Percentiles rank a stretch among this genome's conserved stretches.
These are phyloP conservation scores for Bufo gargarizans DNA, from an alignment of 2,113 vertebrate species.

Conservation along the genomic window DNA sequence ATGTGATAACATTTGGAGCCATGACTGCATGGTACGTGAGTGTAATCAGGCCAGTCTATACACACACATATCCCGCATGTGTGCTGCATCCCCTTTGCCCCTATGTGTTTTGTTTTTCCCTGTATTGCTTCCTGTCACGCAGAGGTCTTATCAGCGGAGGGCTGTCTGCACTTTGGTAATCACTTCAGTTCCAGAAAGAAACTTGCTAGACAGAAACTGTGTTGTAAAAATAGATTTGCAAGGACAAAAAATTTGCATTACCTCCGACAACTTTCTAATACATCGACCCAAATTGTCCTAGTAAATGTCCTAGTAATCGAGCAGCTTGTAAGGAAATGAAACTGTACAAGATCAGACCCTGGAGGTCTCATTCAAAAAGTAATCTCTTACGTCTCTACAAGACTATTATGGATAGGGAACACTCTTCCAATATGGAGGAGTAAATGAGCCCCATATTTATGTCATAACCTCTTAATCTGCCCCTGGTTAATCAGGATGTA, in stretches of 20 bases:
- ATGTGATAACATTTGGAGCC: not conserved
- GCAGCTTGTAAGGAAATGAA: not conserved
- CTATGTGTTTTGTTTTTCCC: not conserved
- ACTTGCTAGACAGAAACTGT: not conserved
- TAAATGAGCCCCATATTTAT: too few relatives aligned
- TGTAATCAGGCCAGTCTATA: not conserved
- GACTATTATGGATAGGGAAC: too few relatives aligned
- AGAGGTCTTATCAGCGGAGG: slow-evolving; percentile 33
- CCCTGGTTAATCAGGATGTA: too few relatives aligned
- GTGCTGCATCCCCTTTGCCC: not conserved
- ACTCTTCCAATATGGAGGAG: too few relatives aligned
- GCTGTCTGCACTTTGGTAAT: slow-evolving; percentile 16
- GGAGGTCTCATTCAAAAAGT: not conserved
- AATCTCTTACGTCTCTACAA: too few relatives aligned
- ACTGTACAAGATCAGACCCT: not conserved
- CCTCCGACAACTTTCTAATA: not conserved
- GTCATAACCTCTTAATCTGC: too few relatives aligned
- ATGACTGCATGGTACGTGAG: slow-evolving; percentile 20
- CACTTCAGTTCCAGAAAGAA: not conserved
- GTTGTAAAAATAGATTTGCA: not conserved
- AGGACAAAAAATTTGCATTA: not conserved
- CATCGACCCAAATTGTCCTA: too few relatives aligned
- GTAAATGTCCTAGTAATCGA: not conserved
- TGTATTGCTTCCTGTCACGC: slow-evolving; percentile 50
- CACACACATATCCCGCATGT: slow-evolving; percentile 32